These are phyloP conservation scores for Eupithecia subfuscata DNA, from an alignment of 2,888 invertebrate species.

Conservation along the genomic window DNA sequence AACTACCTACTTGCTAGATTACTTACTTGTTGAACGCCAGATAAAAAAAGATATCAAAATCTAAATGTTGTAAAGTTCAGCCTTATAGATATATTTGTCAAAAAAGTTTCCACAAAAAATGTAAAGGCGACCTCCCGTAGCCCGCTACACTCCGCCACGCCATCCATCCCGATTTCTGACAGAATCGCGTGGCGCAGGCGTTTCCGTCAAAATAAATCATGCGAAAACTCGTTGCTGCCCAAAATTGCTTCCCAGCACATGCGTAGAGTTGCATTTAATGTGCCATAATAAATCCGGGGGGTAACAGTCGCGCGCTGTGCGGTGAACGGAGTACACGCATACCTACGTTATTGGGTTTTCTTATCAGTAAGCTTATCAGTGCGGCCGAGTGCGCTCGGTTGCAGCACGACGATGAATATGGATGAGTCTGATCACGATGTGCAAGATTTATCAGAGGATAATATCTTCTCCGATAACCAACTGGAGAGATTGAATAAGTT, in stretches of 20 bases:
- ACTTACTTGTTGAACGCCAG: not conserved
- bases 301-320: too few relatives aligned
- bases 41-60: not conserved
- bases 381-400: too few relatives aligned
- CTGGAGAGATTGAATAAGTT: too few relatives aligned
- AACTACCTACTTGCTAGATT: too few relatives aligned
- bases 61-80: not conserved
- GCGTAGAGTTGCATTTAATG: constrained; percentile 5
- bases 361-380: too few relatives aligned
- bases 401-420: too few relatives aligned
- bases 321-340: too few relatives aligned
- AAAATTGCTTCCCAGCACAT: not conserved
- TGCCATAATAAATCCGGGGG: not conserved
- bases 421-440: too few relatives aligned
- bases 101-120: not conserved
- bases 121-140: not conserved
- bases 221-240: constrained; percentile 1
- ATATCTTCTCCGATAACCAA: too few relatives aligned
- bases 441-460: too few relatives aligned
- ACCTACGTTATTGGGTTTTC: too few relatives aligned
- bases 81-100: not conserved
- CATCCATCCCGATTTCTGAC: not conserved
- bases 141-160: not conserved
- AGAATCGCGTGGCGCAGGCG: not conserved
- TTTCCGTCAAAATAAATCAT: constrained; percentile 4